Conservation (phyloP, 2,888 invertebrate genomes). For the Fragum whitleyi region DNA sequence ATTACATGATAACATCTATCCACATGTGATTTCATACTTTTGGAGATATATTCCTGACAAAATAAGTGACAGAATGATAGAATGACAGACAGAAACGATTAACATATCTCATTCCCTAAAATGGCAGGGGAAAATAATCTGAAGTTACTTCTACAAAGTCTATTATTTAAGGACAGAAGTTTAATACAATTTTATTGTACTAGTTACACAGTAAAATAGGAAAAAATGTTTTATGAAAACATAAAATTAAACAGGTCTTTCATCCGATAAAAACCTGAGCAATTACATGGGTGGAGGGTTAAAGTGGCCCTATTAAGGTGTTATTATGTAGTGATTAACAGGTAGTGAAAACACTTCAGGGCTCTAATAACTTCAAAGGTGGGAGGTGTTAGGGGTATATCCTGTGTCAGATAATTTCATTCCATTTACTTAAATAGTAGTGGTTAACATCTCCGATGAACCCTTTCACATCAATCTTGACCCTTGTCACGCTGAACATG, state of each 20-base stretch:
- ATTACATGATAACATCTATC: too few relatives aligned
- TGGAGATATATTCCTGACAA: too few relatives aligned
- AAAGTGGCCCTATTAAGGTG: constrained; percentile 6
- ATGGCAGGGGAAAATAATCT: too few relatives aligned
- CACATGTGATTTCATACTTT: too few relatives aligned
- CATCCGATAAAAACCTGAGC: background rate
- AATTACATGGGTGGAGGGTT: constrained; percentile 11
- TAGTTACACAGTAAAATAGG: background rate
- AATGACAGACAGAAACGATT: too few relatives aligned
- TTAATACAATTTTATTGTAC: too few relatives aligned
- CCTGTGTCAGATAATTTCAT: constrained; percentile 13
- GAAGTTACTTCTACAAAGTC: too few relatives aligned
- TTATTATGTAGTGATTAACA: constrained; percentile 19
- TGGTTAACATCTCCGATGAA: background rate
- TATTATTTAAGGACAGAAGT: too few relatives aligned
- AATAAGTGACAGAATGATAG: too few relatives aligned
- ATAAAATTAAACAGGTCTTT: background rate
- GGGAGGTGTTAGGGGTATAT: constrained; percentile 10
- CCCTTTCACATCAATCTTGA: background rate
- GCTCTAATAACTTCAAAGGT: constrained; percentile 19
- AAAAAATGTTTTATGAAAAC: background rate
- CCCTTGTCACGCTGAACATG: too few relatives aligned
- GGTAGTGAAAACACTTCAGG: constrained; percentile 19
- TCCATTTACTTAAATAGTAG: constrained; percentile 14
- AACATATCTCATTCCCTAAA: too few relatives aligned